Conservation (phyloP, 2,888 invertebrate species). For the Drosophila anomalipes region DNA sequence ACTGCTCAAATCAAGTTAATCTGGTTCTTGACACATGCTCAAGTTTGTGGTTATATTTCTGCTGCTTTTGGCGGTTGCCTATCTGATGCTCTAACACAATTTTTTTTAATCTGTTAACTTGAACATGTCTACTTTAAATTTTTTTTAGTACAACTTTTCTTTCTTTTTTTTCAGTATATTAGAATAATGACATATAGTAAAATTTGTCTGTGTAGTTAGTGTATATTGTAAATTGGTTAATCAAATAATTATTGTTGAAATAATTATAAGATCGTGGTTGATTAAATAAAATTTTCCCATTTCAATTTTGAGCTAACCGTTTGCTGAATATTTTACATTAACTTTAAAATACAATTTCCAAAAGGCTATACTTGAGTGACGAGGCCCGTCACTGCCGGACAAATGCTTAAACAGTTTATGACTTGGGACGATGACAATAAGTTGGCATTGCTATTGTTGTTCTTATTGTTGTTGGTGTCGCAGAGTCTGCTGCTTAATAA, state of each 20-base stretch:
- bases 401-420: conserved; percentile 10
- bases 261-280: neutral
- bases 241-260: neutral
- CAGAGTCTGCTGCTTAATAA: conserved; percentile 25
- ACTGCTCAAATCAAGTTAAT: conserved; percentile 6
- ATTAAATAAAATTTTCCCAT: neutral
- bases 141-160: neutral
- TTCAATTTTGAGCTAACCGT: neutral
- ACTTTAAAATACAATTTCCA: neutral
- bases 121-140: neutral
- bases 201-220: neutral
- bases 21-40: conserved; percentile 17
- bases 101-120: neutral
- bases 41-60: conserved; percentile 3
- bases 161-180: neutral
- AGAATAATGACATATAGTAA: neutral
- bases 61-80: neutral
- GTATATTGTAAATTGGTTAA: neutral
- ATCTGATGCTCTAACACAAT: neutral
- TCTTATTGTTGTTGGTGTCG: conserved; percentile 1
- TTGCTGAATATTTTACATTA: neutral
- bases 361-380: neutral
- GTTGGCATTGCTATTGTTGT: conserved; percentile 5
- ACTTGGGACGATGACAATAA: conserved; percentile 9
- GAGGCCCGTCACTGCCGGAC: neutral